Percentiles rank a stretch among this genome's conserved stretches.
Evolutionary conservation across 2,888 invertebrate genomes (phyloP).

Genomic region (Schizaphis graminum): DNA sequence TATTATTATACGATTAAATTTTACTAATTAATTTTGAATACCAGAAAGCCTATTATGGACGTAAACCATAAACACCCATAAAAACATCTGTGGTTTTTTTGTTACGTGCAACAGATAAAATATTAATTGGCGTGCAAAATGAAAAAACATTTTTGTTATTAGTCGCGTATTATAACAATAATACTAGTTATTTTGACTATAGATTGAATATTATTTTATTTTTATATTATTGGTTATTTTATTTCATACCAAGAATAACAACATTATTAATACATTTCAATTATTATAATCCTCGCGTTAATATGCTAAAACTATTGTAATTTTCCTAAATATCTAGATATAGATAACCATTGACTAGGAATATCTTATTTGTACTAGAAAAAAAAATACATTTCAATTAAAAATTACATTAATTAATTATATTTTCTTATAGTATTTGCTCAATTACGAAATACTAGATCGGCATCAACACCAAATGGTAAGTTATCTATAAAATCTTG

Average conservation of each 20-base stretch:
- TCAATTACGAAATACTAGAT: slow-evolving; percentile 49
- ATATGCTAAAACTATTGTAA: no score
- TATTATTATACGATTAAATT: neutral
- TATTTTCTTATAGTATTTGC: slow-evolving; percentile 46
- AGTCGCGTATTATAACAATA: neutral
- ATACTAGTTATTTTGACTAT: neutral
- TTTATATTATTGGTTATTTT: neutral
- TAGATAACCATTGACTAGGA: no score
- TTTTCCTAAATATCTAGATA: no score
- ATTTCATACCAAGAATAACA: neutral
- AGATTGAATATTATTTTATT: neutral
- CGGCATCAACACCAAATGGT: slow-evolving; percentile 55
- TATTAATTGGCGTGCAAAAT: neutral
- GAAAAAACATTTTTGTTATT: neutral
- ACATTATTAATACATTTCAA: neutral
- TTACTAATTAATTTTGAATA: neutral
- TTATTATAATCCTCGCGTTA: no score
- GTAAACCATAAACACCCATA: neutral
- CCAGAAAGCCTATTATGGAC: neutral
- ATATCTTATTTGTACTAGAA: no score
- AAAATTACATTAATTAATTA: neutral
- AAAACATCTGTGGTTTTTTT: neutral
- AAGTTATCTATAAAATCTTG: neutral
- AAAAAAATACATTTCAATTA: neutral
- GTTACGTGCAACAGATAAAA: neutral